Base-by-base conservation (phyloP, 2,113 vertebrate genomes). In the Rhynchomys soricoides region DNA sequence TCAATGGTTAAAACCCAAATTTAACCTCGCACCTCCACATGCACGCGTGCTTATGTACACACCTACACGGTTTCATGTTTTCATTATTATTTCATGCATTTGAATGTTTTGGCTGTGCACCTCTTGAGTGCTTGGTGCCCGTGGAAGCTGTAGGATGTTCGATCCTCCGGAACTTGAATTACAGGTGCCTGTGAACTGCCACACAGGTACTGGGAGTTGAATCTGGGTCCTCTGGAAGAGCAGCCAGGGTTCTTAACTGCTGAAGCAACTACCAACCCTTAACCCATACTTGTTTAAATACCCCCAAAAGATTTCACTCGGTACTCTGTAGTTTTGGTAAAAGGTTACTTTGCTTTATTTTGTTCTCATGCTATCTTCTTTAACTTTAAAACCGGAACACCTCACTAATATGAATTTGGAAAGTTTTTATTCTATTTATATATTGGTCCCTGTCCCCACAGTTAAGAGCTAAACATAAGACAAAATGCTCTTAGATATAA, bases 231-330 rank as follows among this genome's bases (percentile, higher is more conserved):
- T 57, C 79, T 40, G 50, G 34, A 55, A 57, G 11, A 82, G 52
- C 52, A 81, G 34, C 50, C 52, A 52, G 31, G 52, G 50, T 19
- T 79, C 48, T 55, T 55, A 22, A 52, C 48, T 82, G 37, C 6
- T 40, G 52, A 82, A 0, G 5, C 37, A 24, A 55, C 31, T 79
- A 11, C 50, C 50, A 55, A 19, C 77, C 77, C 31, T 52, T 50
- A 64, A 91, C 37, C 34, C 66, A 62, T n/a, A 82, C 40, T 62
- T 90, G 59, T 81, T 52, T 81, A 87, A 88, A 88, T 5, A 68
- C 12, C 16, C 73, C 2, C 59, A 64, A 79, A 92, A 79, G 93
- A 94, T 83, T 93, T 94, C 50, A 90, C 68, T 97, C 37, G 48
- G 62, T 66, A 62, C 19, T 83, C 29, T 85, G 1, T 62, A 5